These are phyloP conservation scores for Dynastes grantii DNA, from an alignment of 2,888 invertebrate genomes.

Conservation along the genomic window DNA sequence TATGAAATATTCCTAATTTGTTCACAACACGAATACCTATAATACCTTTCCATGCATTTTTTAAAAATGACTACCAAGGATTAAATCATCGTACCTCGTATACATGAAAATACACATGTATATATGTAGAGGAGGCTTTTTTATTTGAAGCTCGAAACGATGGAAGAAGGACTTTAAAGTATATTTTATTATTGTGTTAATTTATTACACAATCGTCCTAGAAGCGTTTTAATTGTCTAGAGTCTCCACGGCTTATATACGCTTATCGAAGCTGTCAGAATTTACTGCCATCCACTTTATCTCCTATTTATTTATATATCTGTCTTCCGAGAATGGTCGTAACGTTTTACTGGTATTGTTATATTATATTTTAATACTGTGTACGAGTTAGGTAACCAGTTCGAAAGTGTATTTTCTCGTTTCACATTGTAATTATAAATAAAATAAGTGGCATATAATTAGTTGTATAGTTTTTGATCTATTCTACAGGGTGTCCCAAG, in stretches of 20 bases:
- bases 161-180: slow-evolving; percentile 17
- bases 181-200: slow-evolving; percentile 48
- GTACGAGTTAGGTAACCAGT: slow-evolving; percentile 2
- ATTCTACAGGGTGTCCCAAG: not conserved
- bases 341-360: slow-evolving; percentile 34
- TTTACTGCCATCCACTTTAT: slow-evolving; percentile 43
- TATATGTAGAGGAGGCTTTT: not conserved
- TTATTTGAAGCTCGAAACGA: not conserved
- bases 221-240: slow-evolving; percentile 40
- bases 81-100: too few species aligned
- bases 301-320: slow-evolving; percentile 39
- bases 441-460: not conserved
- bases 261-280: slow-evolving; percentile 42
- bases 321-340: slow-evolving; percentile 29
- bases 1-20: too few species aligned
- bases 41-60: too few species aligned
- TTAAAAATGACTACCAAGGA: too few species aligned
- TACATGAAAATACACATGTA: too few species aligned
- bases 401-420: slow-evolving; percentile 10
- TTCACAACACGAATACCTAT: too few species aligned
- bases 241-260: slow-evolving; percentile 33
- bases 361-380: not conserved
- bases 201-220: slow-evolving; percentile 44
- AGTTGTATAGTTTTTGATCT: not conserved
- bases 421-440: slow-evolving; percentile 1